These are phyloP conservation scores for Bovichtus variegatus DNA, from an alignment of 2,797 vertebrate species.

Conservation along the genomic window DNA sequence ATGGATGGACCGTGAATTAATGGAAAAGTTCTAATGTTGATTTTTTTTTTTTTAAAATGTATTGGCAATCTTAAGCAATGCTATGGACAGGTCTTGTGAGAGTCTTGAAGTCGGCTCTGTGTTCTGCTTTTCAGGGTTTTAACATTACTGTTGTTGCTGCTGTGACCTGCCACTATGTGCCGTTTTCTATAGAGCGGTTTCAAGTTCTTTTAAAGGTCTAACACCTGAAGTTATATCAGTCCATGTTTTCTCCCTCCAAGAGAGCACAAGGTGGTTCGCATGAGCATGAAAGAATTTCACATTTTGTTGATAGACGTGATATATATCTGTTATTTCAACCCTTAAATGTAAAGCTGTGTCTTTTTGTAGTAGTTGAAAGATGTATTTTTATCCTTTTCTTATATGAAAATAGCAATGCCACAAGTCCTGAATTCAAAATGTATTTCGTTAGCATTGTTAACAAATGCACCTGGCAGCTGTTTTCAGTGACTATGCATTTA, in stretches of 20 bases:
- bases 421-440: background rate
- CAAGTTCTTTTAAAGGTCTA: conserved; percentile 24
- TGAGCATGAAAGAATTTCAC: conserved; percentile 11
- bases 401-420: background rate
- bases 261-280: conserved; percentile 10
- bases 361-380: background rate
- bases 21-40: conserved; percentile 57
- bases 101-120: background rate
- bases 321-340: conserved; percentile 9
- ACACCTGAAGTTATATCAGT: conserved; percentile 29
- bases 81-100: conserved; percentile 7
- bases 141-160: background rate
- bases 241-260: conserved; percentile 2
- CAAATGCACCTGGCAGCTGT: too few species aligned
- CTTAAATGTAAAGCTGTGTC: background rate
- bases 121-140: conserved; percentile 11
- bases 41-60: conserved; percentile 65
- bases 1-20: conserved; percentile 54
- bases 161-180: conserved; percentile 33
- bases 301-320: conserved; percentile 13
- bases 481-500: too few species aligned
- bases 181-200: background rate
- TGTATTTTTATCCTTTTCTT: background rate
- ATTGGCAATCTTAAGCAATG: conserved; percentile 51
- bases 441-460: background rate